Evolutionary conservation across 2,888 invertebrate species (phyloP).

Genomic region (Macroteleia sp.): DNA sequence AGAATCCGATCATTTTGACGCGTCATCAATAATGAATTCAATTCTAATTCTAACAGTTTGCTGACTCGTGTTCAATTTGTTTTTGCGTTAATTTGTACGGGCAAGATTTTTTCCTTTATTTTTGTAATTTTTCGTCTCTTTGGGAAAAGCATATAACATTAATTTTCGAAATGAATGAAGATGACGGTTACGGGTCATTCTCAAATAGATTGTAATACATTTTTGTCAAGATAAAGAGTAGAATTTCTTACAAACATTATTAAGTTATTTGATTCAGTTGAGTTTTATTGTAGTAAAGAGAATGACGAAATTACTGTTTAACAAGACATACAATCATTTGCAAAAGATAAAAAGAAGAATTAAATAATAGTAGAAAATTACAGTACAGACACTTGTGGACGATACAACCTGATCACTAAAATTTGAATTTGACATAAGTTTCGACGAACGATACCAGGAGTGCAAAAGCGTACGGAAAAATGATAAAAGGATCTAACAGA

Average conservation of each 20-base stretch:
- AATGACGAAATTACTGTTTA: too few relatives aligned
- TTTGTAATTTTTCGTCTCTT: slow-evolving; percentile 52
- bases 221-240: neutral
- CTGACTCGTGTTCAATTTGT: slow-evolving; percentile 46
- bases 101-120: slow-evolving; percentile 37
- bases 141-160: slow-evolving; percentile 39
- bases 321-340: too few relatives aligned
- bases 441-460: too few relatives aligned
- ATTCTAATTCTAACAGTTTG: slow-evolving; percentile 30
- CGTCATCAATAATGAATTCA: slow-evolving; percentile 15
- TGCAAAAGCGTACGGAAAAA: slow-evolving; percentile 7
- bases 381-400: too few relatives aligned
- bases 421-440: too few relatives aligned
- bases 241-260: too few relatives aligned
- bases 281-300: too few relatives aligned
- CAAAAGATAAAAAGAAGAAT: too few relatives aligned
- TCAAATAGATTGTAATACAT: slow-evolving; percentile 42
- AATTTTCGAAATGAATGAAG: slow-evolving; percentile 27
- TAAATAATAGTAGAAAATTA: too few relatives aligned
- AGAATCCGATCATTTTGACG: slow-evolving; percentile 19
- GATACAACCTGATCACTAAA: too few relatives aligned
- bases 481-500: slow-evolving; percentile 24
- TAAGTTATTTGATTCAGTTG: too few relatives aligned
- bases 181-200: slow-evolving; percentile 53
- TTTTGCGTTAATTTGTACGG: too few relatives aligned